Evolutionary conservation across 30 jellyfish, hydroid and myxozoan genomes (phyloP), one percentile per base, ranked within the genome.

Genomic region (Hydra vulgaris): DNA sequence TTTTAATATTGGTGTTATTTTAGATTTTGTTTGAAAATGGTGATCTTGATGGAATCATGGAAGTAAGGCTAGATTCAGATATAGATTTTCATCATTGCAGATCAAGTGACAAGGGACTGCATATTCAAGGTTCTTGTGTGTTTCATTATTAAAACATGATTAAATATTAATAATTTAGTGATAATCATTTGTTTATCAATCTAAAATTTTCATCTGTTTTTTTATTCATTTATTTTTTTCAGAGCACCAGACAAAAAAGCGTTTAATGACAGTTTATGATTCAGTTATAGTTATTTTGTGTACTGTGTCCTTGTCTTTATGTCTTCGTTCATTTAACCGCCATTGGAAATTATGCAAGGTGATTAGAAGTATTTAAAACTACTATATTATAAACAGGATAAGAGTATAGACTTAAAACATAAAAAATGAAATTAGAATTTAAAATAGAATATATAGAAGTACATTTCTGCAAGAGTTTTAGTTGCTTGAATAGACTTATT

Each of bases 321-420:
- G 97, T 68, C 66, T 90, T n/a, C 95, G 97, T 18, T 90, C 97
- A n/a, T 88, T 90, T 25, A 24, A 70, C 72, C 83, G 86, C 25
- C 90, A 94, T 18, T 76, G 82, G 74, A 77, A 56, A 19, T 85
- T 90, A 22, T 87, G 94, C 54, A 79, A 85, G 95, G 97, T 90
- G 25, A 25, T 18, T 21, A 73, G 81, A 74, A 40, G 61, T 40
- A 40, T 40, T 40, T 40, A 5, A 40, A 40, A n/a, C n/a, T n/a
- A n/a, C n/a, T n/a, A n/a, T n/a, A n/a, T n/a, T n/a, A n/a, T n/a
- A n/a, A n/a, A n/a, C n/a, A n/a, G n/a, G n/a, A n/a, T n/a, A n/a
- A n/a, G n/a, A n/a, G n/a, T n/a, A n/a, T n/a, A n/a, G n/a, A n/a
- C n/a, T n/a, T n/a, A n/a, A n/a, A n/a, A n/a, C n/a, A n/a, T n/a